These are phyloP conservation scores for Pollenia griseotomentosa DNA, from an alignment of 2,888 invertebrate genomes.

Conservation along the genomic window DNA sequence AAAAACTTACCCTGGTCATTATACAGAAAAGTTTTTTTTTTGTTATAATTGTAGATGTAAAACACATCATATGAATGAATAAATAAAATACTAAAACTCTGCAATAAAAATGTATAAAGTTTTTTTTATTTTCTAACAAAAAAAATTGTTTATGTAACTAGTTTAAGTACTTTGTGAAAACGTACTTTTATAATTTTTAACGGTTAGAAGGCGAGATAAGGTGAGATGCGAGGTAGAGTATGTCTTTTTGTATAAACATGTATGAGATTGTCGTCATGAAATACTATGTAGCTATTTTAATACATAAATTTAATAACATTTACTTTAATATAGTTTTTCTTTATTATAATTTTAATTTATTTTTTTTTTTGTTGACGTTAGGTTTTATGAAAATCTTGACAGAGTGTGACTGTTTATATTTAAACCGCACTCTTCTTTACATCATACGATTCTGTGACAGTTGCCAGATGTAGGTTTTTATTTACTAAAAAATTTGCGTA, in stretches of 20 bases:
- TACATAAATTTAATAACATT: constrained; percentile 29
- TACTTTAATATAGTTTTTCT: neutral
- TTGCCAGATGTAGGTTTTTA: too few relatives aligned
- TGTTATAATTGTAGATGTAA: neutral
- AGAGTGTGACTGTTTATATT: constrained; percentile 3
- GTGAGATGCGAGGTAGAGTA: neutral
- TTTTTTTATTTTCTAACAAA: constrained; percentile 32
- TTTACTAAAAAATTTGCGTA: too few relatives aligned
- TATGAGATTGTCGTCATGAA: constrained; percentile 30
- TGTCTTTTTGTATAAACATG: constrained; percentile 15
- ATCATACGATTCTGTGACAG: too few relatives aligned
- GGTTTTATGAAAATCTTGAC: constrained; percentile 14
- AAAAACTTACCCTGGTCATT: neutral
- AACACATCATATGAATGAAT: neutral
- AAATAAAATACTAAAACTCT: constrained; percentile 15
- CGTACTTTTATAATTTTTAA: constrained; percentile 39
- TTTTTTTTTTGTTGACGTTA: constrained; percentile 18
- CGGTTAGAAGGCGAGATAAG: constrained; percentile 32
- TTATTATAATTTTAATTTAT: neutral
- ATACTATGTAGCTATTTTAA: neutral
- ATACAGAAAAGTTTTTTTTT: constrained; percentile 4
- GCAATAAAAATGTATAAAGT: constrained; percentile 30
- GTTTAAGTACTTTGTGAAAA: constrained; percentile 59
- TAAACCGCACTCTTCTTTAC: too few relatives aligned
- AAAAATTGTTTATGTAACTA: constrained; percentile 51